Evolutionary conservation across 2,113 vertebrate species (phyloP).

Genomic region (Penelope pileata): DNA sequence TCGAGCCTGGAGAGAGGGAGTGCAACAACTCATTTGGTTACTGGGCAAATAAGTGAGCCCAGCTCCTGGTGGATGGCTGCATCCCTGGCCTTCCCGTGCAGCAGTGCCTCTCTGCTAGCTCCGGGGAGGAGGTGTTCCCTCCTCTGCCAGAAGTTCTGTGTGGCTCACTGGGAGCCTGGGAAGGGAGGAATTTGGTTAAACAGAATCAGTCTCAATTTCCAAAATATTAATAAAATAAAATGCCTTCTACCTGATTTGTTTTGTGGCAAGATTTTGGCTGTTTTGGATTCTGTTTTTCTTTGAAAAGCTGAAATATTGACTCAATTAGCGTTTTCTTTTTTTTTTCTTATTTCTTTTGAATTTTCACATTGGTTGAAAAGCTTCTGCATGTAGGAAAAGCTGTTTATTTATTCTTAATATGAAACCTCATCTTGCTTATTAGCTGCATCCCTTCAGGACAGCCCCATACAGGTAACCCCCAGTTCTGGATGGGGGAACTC

Average conservation of each 20-base stretch:
- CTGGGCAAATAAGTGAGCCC: not conserved
- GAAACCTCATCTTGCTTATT: not conserved
- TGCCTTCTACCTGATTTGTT: not conserved
- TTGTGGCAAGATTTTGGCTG: not conserved
- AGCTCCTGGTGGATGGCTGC: not conserved
- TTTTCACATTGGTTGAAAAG: not conserved
- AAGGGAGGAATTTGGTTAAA: not conserved
- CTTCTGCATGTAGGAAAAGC: not conserved
- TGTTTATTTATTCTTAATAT: not conserved
- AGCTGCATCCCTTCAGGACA: not conserved
- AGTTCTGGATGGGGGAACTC: not conserved
- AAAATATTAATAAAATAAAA: not conserved
- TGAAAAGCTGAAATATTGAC: not conserved
- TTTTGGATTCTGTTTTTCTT: not conserved
- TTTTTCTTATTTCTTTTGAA: too few species aligned
- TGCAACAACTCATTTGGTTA: not conserved
- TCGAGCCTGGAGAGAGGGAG: not conserved
- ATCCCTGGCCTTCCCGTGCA: not conserved
- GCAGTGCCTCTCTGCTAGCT: not conserved
- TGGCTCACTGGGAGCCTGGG: not conserved
- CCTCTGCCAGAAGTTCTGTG: not conserved
- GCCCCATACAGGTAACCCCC: not conserved
- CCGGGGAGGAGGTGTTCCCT: not conserved
- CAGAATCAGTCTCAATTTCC: not conserved
- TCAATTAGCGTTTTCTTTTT: not conserved